phyloP scores from a whole-genome alignment of 2,797 vertebrate species.

The Ciconia nigra region DNA sequence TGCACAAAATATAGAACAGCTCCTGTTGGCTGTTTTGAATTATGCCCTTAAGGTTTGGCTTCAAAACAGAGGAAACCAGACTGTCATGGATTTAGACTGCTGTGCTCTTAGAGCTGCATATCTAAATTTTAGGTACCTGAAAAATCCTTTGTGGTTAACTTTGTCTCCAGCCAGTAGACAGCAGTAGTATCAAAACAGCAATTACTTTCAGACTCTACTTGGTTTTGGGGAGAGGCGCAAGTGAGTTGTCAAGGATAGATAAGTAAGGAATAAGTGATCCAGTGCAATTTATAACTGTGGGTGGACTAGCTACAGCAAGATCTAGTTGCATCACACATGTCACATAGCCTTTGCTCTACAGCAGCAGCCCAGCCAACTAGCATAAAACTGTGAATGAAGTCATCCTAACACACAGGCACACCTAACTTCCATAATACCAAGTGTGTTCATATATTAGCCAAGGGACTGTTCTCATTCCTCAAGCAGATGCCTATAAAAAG shows the following conservation, averaged over 20 bases:
- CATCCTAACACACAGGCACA: background rate
- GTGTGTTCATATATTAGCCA: background rate
- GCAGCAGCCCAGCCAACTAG: background rate
- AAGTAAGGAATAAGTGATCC: background rate
- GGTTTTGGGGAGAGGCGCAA: background rate
- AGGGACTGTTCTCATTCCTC: background rate
- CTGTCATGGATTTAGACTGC: background rate
- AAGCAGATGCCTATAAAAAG: background rate
- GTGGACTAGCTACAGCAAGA: background rate
- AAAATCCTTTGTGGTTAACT: slow-evolving; percentile 1
- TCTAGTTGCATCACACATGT: background rate
- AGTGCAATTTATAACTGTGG: background rate
- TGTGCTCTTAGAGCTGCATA: background rate
- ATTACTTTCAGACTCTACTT: background rate
- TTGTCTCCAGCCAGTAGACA: background rate
- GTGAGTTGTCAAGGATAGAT: background rate
- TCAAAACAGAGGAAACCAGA: slow-evolving; percentile 16
- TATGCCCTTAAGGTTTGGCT: slow-evolving; percentile 32
- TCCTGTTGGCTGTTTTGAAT: background rate
- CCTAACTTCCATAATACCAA: background rate
- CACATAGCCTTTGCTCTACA: slow-evolving; percentile 17
- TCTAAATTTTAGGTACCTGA: slow-evolving; percentile 18
- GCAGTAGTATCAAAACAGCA: background rate
- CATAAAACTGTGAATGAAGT: background rate
- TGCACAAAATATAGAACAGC: background rate